These are phyloP conservation scores for Carterocephalus palaemon DNA, from an alignment of 2,888 invertebrate species.

Conservation along the genomic window DNA sequence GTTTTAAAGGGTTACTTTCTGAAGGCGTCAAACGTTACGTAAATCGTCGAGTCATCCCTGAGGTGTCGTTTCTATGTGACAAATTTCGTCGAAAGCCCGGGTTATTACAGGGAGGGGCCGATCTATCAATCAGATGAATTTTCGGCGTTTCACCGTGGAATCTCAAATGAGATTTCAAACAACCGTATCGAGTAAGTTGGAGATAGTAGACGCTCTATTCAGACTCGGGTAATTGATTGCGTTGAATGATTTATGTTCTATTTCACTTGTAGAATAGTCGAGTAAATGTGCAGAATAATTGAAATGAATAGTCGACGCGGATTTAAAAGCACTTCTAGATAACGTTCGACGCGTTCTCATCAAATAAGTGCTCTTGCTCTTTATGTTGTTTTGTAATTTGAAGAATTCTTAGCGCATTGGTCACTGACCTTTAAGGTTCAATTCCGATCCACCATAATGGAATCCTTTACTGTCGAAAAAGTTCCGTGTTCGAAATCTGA, in stretches of 20 bases:
- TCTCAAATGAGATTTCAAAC: conserved; percentile 24
- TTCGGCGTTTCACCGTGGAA: conserved; percentile 30
- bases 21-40: conserved; percentile 19
- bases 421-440: too few relatives aligned
- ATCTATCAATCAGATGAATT: conserved; percentile 55
- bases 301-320: conserved; percentile 10
- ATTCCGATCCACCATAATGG: too few relatives aligned
- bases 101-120: conserved; percentile 42
- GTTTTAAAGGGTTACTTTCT: conserved; percentile 17
- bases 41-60: conserved; percentile 36
- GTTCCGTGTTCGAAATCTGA: too few relatives aligned
- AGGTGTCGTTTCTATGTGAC: conserved; percentile 56
- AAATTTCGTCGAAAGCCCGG: conserved; percentile 51
- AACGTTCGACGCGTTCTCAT: background rate
- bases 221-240: conserved; percentile 17
- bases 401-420: too few relatives aligned
- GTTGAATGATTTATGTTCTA: conserved; percentile 20
- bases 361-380: too few relatives aligned
- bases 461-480: too few relatives aligned
- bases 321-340: background rate
- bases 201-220: conserved; percentile 20
- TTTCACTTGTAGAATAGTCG: conserved; percentile 14
- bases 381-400: too few relatives aligned
- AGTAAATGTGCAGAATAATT: conserved; percentile 10
- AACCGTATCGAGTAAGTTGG: conserved; percentile 20